These are phyloP conservation scores for Brachionus paranguensis DNA, from an alignment of 1,140 invertebrate genomes.

Conservation along the genomic window DNA sequence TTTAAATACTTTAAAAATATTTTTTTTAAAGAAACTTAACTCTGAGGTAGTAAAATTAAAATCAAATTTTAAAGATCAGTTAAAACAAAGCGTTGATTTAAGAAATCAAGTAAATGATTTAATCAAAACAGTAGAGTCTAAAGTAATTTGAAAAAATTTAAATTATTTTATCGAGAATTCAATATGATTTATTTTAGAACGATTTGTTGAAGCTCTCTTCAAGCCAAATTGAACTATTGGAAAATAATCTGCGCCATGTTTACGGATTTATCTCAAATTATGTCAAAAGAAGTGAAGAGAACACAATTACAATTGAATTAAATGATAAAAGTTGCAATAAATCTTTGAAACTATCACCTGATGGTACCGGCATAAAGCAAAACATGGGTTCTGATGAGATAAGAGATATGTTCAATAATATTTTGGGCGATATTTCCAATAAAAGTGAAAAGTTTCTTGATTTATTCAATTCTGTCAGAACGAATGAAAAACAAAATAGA, in stretches of 20 bases:
- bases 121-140: background rate
- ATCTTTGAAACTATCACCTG: background rate
- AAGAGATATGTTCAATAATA: background rate
- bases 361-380: background rate
- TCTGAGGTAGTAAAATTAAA: background rate
- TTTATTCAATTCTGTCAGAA: background rate
- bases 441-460: background rate
- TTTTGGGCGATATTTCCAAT: background rate
- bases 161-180: too few relatives aligned
- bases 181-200: background rate
- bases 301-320: background rate
- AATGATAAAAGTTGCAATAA: background rate
- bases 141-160: background rate
- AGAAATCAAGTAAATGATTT: background rate
- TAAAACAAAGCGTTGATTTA: background rate
- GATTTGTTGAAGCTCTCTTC: conserved; percentile 3
- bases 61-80: conserved; percentile 18
- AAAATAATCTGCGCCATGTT: background rate
- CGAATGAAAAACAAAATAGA: conserved; percentile 6
- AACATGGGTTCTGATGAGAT: background rate
- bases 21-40: background rate
- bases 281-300: background rate
- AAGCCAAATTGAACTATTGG: background rate
- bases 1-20: background rate
- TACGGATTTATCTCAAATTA: background rate